Conservation (phyloP, 2,888 invertebrate species). For the Ametastegia equiseti region DNA sequence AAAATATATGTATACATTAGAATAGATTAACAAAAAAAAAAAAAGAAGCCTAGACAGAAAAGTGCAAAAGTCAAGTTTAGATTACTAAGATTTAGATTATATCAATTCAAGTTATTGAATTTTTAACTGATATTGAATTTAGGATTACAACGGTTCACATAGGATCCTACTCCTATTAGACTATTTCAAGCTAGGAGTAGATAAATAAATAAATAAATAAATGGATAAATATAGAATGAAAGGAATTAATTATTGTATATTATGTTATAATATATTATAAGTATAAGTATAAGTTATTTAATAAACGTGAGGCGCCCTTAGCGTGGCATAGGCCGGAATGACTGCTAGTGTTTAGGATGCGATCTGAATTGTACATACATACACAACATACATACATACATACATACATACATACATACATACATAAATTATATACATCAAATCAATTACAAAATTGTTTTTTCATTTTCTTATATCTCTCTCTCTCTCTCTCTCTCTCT, state of each 20-base stretch:
- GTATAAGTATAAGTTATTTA: not conserved
- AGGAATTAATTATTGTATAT: not conserved
- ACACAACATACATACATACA: not conserved
- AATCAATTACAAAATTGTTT: not conserved
- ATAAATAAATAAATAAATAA: constrained; percentile 9
- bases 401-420: not conserved
- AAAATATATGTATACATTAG: not conserved
- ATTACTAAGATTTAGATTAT: not conserved
- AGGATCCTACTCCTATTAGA: constrained; percentile 4
- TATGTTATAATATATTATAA: not conserved
- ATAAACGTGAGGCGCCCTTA: not conserved
- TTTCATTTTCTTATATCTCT: not conserved
- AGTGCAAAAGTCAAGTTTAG: constrained; percentile 39
- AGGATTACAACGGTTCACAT: not conserved
- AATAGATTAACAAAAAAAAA: constrained; percentile 29
- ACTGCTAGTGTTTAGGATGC: constrained; percentile 48
- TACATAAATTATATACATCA: not conserved
- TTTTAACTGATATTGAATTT: not conserved
- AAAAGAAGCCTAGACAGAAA: constrained; percentile 9
- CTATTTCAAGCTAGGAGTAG: not conserved
- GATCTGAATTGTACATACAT: constrained; percentile 47
- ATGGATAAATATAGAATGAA: not conserved
- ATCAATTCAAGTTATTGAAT: not conserved
- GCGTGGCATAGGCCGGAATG: constrained; percentile 39
- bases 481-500: not conserved